Evolutionary conservation across 2,888 invertebrate genomes (phyloP).

Genomic region (Agrochola macilenta): DNA sequence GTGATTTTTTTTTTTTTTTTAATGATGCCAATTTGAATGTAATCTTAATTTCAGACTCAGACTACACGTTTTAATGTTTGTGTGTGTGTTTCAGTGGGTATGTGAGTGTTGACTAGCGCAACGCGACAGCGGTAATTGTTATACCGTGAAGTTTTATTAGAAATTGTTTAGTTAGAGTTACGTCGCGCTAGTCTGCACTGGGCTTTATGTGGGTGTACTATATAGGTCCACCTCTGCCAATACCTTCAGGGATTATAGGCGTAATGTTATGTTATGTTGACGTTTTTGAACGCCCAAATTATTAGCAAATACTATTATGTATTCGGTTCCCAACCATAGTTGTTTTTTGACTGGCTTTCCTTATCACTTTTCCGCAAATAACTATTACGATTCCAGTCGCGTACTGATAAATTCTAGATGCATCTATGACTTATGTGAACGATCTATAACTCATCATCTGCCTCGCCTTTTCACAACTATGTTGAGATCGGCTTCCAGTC

Average conservation of each 20-base stretch:
- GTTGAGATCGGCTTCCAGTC: background rate
- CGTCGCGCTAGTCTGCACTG: too few species aligned
- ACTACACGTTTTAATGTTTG: background rate
- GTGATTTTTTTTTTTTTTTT: too few species aligned
- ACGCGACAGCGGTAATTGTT: too few species aligned
- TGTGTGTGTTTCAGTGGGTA: too few species aligned
- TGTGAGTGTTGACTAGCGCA: too few species aligned
- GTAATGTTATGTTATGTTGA: background rate
- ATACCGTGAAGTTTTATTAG: too few species aligned
- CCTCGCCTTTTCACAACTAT: background rate
- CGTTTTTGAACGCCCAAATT: background rate
- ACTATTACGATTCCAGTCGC: background rate
- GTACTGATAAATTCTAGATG: background rate
- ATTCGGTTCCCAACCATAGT: background rate
- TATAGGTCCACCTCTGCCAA: background rate
- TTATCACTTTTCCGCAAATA: slow-evolving; percentile 16
- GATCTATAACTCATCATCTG: slow-evolving; percentile 4
- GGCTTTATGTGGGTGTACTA: too few species aligned
- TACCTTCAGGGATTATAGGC: background rate
- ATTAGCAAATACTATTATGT: background rate
- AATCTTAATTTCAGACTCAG: background rate
- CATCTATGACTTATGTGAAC: slow-evolving; percentile 14
- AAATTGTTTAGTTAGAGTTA: too few species aligned
- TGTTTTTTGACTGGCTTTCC: slow-evolving; percentile 6
- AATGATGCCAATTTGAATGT: background rate